These are phyloP conservation scores for Metallyticus violacea DNA, from an alignment of 2,888 invertebrate genomes.

Conservation along the genomic window DNA sequence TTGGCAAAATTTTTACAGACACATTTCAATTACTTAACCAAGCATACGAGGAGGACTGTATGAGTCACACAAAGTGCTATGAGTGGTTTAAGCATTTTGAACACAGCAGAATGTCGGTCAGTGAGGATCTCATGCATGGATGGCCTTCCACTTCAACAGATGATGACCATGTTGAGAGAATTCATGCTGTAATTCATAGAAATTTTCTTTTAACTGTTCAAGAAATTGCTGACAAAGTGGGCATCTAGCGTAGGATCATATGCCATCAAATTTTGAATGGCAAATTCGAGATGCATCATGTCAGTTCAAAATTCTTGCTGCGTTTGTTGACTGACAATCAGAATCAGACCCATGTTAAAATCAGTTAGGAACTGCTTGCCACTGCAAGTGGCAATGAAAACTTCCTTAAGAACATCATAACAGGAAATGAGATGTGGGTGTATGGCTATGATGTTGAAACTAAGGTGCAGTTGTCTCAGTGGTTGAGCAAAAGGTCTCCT, in stretches of 20 bases:
- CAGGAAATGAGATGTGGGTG: too few relatives aligned
- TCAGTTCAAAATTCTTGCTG: too few relatives aligned
- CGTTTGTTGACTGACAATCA: background rate
- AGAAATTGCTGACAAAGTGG: background rate
- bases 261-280: background rate
- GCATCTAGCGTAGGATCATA: background rate
- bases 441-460: too few relatives aligned
- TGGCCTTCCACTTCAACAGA: background rate
- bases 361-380: conserved; percentile 5
- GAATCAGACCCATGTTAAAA: conserved; percentile 1
- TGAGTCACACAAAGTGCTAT: background rate
- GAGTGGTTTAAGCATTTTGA: background rate
- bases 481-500: too few relatives aligned
- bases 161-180: background rate
- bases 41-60: background rate
- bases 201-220: background rate
- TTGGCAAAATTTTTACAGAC: background rate
- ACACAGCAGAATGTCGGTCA: background rate
- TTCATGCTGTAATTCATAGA: background rate
- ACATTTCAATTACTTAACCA: background rate
- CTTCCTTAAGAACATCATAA: too few relatives aligned
- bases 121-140: background rate
- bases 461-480: too few relatives aligned
- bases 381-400: background rate
- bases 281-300: background rate